Base-by-base conservation (phyloP, 2,113 vertebrate genomes). In the Oryzias celebensis region DNA sequence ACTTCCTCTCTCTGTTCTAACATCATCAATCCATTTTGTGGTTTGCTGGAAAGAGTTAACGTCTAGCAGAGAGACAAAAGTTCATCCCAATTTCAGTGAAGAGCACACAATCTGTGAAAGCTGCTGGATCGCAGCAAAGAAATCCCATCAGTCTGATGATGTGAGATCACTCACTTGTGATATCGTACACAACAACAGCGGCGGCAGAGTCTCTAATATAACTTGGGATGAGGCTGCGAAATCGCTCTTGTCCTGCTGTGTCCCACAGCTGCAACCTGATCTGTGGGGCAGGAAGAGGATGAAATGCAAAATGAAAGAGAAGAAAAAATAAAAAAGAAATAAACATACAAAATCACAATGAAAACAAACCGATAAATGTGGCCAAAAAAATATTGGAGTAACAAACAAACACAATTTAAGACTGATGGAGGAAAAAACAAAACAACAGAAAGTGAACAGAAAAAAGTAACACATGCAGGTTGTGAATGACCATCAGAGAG, bases 41-140 rank as follows among this genome's bases (percentile, higher is more conserved):
- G 97, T 99, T 91, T 99, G 97, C 88, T 99, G 97, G 92, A 99
- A 99, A 24, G 97, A 99, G 91, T 99, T 99, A 84, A 99, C 96
- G 79, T 99, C 97, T 99, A 83, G 18, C 10, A 51, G 20, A 57
- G 12, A 56, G 22, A 55, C 56, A 60, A 43, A 42, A 10, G 36
- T 47, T 18, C 5, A 44, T 75, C 46, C 72, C 31, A 54, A 49
- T 44, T 65, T 48, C 44, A 42, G 58, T 51, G 52, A 41, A 17
- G 23, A 62, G 44, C 48, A 8, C 50, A 51, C 7, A 31, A 41
- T 20, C n/a, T 64, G 70, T 54, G 58, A 69, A 57, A 64, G 63
- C 18, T 22, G 18, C 10, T 16, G 36, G 22, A 51, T n/a, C 16
- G 17, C 7, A 48, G 22, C 55, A 49, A 14, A 45, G 50, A 62